Base-by-base conservation (phyloP, 2,888 invertebrate genomes). In the Heteromurus nitidus region DNA sequence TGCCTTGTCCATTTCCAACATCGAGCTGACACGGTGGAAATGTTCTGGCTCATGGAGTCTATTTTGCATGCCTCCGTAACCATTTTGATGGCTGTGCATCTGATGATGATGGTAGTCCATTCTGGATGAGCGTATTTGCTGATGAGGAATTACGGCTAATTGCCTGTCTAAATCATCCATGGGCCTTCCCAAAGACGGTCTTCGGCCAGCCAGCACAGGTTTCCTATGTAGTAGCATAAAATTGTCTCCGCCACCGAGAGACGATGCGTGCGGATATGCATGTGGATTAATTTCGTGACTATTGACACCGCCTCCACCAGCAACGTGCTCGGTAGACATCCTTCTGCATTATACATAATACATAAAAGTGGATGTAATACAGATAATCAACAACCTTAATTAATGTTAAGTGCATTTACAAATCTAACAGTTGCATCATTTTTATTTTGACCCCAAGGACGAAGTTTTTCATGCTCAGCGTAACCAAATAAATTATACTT, bases 191-290 rank as follows among this genome's bases (percentile, higher is more conserved):
- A 77, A 9, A 13, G 81, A 75, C 50, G 79, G 70, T 74, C 75
- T 67, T 36, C 83, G 20, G 30, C 83, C 70, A 44, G 85, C 85
- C 44, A 83, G 42, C 2, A 83, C 83, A 53, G 83, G 83, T 69
- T 83, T 85, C 28, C 80, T 65, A 55, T 85, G 83, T 2, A 83
- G 62, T 11, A 72, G 53, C 81, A 83, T 81, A 62, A 36, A 69
- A 28, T 42, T 65, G 36, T 81, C 76, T 18, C 47, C 68, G 26
- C 58, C 68, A 42, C 64, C 64, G 3, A 80, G 73, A 36, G 68
- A 65, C 13, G 73, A 24, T 47, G 73, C 22, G 11, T 73, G 73
- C 20, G 60, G 69, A 24, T 73, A 73, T 30, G 80, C 30, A 73
- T 65, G 47, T 58, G 55, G 24, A 60, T 72, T 73, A 18, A 80